phyloP scores from a whole-genome alignment of 2,113 vertebrate species.

The Equus przewalskii region DNA sequence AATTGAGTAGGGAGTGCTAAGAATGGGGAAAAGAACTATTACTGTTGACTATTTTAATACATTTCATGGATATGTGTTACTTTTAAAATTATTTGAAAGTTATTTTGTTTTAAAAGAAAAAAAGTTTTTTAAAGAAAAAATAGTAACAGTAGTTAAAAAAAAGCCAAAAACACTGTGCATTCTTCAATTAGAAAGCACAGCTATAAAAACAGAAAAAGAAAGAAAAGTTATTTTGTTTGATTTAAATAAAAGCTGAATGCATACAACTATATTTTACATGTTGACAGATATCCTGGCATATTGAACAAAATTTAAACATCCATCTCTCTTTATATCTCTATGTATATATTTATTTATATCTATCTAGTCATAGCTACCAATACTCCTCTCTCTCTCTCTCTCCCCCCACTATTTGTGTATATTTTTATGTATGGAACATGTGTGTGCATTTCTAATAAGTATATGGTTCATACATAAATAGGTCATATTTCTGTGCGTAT shows the following conservation, averaged over 20 bases:
- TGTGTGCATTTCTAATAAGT: not conserved
- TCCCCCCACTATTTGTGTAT: not conserved
- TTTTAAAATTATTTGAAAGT: not conserved
- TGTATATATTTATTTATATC: not conserved
- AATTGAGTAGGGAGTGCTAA: not conserved
- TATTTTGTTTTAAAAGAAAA: not conserved
- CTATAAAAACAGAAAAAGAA: no score
- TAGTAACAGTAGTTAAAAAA: no score
- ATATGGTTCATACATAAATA: not conserved
- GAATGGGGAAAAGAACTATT: not conserved
- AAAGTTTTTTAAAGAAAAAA: no score
- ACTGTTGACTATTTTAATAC: not conserved
- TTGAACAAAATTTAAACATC: not conserved
- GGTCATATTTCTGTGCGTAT: not conserved
- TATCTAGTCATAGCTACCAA: not conserved
- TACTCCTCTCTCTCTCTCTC: no score
- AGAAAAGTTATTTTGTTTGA: not conserved
- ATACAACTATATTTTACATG: not conserved
- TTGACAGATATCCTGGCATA: not conserved
- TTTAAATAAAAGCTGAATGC: not conserved
- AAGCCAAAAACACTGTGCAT: no score
- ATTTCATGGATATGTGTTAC: not conserved
- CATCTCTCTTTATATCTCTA: not conserved
- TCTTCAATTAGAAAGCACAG: no score
- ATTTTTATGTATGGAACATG: not conserved